Evolutionary conservation across 2,797 vertebrate species (phyloP), one percentile per base, ranked within the genome.

Genomic region (Rachycentron canadum): DNA sequence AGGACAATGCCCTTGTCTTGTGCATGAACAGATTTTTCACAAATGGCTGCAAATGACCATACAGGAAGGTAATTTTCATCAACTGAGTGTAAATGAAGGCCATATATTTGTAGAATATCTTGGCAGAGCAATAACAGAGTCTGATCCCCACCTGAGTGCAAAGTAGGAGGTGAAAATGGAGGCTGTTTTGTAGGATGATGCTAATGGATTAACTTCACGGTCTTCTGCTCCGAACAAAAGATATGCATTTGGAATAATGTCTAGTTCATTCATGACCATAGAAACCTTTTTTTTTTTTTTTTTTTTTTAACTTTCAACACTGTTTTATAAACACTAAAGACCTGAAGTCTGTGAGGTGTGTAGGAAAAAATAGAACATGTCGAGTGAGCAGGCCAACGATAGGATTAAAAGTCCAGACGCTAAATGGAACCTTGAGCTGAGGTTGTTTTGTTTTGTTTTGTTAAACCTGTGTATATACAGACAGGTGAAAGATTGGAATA

Each of bases 31-130:
- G 7, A 41, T 62, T 74, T 82, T 65, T n/a, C 21, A 58, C 23
- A 8, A 65, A 79, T 14, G 2, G 14, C 40, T 28, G 9, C 59
- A 57, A 70, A 68, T 72, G 32, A 68, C 34, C 59, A 74, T 40
- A 50, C 28, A 62, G 38, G 3, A 66, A 47, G 11, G 26, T 53
- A 30, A 78, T 76, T 78, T 72, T 62, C 50, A 81, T 70, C 34
- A 56, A 8, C 6, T 56, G 32, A 67, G 49, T 66, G 62, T 40
- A 70, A 84, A 69, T 78, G 45, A 86, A 60, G 40, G 45, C 32
- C 32, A 26, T 23, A 41, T 41, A 61, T 66, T 73, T 59, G 7
- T 60, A 41, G 32, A 25, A 17, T 52, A 61, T 75, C 26, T 81
- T 66, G 50, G 34, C 1, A 12, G 41, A 77, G 56, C 28, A 63